Percentiles rank a stretch among this genome's conserved stretches.
phyloP scores from a whole-genome alignment of 2,113 vertebrate species.

The Rhabdornis inornatus region DNA sequence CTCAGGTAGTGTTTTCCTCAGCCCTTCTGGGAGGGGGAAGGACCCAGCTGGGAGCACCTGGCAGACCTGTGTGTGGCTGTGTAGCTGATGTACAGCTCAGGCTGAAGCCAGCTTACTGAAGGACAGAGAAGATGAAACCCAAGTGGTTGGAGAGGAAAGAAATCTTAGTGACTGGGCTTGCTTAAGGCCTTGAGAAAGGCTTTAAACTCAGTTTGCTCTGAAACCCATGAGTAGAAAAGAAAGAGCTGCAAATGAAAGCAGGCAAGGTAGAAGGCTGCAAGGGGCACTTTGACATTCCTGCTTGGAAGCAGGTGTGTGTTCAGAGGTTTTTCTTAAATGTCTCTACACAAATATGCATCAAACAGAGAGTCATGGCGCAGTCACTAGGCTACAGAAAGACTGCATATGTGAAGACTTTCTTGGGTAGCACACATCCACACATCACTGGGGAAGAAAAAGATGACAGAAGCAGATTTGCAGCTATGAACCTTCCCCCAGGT shows the following conservation, averaged over 20 bases:
- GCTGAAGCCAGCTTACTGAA: not conserved
- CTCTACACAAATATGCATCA: not conserved
- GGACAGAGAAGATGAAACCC: not conserved
- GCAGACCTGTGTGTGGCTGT: not conserved
- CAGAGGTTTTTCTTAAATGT: not conserved
- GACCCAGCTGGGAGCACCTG: not conserved
- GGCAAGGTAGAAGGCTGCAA: not conserved
- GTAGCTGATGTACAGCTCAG: not conserved
- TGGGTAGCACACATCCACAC: not conserved
- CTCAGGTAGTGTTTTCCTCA: not conserved
- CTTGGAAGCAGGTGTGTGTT: not conserved
- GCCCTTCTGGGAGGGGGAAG: not conserved
- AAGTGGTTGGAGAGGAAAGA: not conserved
- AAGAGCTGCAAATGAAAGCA: not conserved
- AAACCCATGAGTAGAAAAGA: rapidly evolving
- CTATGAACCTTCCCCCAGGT: not conserved
- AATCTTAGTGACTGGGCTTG: not conserved
- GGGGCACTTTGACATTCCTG: not conserved
- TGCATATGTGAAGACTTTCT: not conserved
- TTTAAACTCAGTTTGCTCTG: not conserved
- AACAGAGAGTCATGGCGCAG: not conserved
- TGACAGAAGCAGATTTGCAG: not conserved
- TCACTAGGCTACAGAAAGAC: not conserved
- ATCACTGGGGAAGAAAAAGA: not conserved
- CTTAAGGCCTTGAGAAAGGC: not conserved